Evolutionary conservation across 1,140 invertebrate species (phyloP), one percentile per base, ranked within the genome.

Genomic region (Triops cancriformis): DNA sequence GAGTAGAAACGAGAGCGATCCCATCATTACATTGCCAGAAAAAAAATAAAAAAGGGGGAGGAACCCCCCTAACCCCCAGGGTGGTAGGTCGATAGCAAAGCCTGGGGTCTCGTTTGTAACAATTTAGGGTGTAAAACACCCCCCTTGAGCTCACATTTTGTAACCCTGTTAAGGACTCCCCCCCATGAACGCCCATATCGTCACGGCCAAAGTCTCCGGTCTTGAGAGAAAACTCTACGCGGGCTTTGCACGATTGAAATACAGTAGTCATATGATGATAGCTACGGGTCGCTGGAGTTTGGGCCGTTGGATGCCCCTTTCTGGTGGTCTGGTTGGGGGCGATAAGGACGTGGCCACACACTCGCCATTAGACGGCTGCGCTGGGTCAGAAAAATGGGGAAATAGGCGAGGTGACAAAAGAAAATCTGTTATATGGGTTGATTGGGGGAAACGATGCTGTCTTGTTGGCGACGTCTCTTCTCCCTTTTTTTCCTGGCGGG

Each of bases 1-100:
- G 2, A 64, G 14, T 14, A 64, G 51, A 64, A 64, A 64, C 51
- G 51, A 64, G 51, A 64, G 43, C 43, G 51, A 64, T 64, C 51
- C 51, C 51, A 64, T 64, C 51, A 64, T 64, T 64, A 64, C 51
- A 64, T 64, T 64, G 51, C 4, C 10, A 64, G 51, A 64, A 64
- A 64, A 64, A 64, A 23, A 37, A 37, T 37, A 37, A 37, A 37
- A 37, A 7, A 7, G 7, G 7, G 31, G 31, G 31, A 37, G 31
- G 31, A 37, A 37, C 31, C 31, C 31, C 31, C 2, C 51, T 45
- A 12, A 64, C 51, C 23, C 51, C 14, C 18, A 23, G 51, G 51
- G 51, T n/a, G 51, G 51, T 64, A 64, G 51, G 51, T 64, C 51
- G 51, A 64, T 64, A 64, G 23, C 51, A 23, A 64, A 18, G 2